Evolutionary conservation across 2,113 vertebrate species (phyloP).

Genomic region (Charina bottae): DNA sequence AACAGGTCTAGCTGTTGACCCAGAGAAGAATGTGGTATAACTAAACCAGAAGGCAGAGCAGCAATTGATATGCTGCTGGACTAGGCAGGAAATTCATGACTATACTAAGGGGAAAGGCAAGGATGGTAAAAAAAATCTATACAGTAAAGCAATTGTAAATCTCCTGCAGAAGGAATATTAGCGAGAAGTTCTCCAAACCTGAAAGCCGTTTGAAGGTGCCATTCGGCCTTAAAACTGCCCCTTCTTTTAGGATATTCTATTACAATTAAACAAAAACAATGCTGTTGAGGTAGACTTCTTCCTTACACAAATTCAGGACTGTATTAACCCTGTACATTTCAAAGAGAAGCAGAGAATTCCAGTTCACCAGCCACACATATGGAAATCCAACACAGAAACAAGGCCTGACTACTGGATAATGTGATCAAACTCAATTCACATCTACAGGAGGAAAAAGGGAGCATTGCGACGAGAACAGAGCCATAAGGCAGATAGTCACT

Average conservation of each 20-base stretch:
- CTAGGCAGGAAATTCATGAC: neutral
- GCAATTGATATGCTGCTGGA: neutral
- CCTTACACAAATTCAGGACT: neutral
- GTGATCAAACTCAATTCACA: slow-evolving; percentile 61
- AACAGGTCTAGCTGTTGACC: neutral
- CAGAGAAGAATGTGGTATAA: neutral
- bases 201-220: no score
- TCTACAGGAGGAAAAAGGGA: slow-evolving; percentile 44
- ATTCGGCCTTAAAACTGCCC: neutral
- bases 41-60: no score
- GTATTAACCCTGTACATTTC: neutral
- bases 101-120: neutral
- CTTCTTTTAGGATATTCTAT: neutral
- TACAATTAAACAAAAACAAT: neutral
- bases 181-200: neutral
- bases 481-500: slow-evolving; percentile 66
- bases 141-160: neutral
- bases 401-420: slow-evolving; percentile 27
- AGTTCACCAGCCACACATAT: neutral
- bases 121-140: no score
- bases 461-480: slow-evolving; percentile 58
- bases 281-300: neutral
- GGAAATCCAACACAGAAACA: slow-evolving; percentile 42
- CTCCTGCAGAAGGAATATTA: neutral
- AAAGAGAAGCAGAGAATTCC: neutral